These are phyloP conservation scores for Scaptomyza flava DNA, from an alignment of 2,888 invertebrate genomes.

Conservation along the genomic window DNA sequence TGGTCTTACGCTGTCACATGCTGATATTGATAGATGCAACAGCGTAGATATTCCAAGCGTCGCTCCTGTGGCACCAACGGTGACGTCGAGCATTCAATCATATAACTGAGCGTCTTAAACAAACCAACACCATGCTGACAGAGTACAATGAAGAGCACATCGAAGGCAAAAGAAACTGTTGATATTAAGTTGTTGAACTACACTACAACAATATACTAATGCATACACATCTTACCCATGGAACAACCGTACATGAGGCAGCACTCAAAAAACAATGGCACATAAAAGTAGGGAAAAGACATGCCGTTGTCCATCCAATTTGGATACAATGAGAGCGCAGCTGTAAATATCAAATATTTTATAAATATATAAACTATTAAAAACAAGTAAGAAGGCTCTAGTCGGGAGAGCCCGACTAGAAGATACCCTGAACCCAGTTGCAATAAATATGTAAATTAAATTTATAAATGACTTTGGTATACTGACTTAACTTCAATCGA, in stretches of 20 bases:
- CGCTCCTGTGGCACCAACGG: constrained; percentile 63
- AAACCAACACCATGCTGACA: constrained; percentile 75
- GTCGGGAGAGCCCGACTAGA: too few species aligned
- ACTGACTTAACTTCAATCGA: too few species aligned
- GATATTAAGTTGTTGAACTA: constrained; percentile 8
- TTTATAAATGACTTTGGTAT: too few species aligned
- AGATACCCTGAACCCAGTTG: too few species aligned
- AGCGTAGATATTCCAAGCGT: constrained; percentile 71
- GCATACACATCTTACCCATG: constrained; percentile 58
- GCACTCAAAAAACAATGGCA: constrained; percentile 64
- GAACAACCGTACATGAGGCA: constrained; percentile 57
- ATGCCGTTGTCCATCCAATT: constrained; percentile 73
- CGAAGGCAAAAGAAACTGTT: constrained; percentile 76
- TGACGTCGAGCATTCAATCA: constrained; percentile 70
- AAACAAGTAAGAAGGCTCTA: too few species aligned
- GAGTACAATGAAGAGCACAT: constrained; percentile 76
- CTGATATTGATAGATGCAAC: constrained; percentile 75
- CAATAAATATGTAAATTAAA: too few species aligned
- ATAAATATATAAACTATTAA: too few species aligned
- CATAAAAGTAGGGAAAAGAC: constrained; percentile 70
- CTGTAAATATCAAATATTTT: constrained; percentile 41
- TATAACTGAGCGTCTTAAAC: constrained; percentile 59
- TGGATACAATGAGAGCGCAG: constrained; percentile 71
- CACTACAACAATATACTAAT: neutral
- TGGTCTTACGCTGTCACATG: constrained; percentile 61